These are phyloP conservation scores for Perizoma affinitatum DNA, from an alignment of 2,888 invertebrate species.

Conservation along the genomic window DNA sequence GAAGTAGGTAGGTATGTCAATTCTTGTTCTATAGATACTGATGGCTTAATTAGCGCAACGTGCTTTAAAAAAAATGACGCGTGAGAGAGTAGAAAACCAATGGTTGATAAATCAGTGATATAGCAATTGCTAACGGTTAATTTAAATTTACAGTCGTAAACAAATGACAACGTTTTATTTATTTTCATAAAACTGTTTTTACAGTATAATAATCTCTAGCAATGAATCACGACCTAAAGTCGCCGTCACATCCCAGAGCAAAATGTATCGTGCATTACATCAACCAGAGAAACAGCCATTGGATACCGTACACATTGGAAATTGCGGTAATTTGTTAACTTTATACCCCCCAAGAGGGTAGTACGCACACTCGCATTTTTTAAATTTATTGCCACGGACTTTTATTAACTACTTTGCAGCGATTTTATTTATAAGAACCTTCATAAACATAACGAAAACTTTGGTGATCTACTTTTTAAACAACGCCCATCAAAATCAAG, in stretches of 20 bases:
- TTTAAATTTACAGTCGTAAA: too few relatives aligned
- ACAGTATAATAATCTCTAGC: too few relatives aligned
- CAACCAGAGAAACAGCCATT: slow-evolving; percentile 54
- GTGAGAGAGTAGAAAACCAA: too few relatives aligned
- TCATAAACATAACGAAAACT: slow-evolving; percentile 16
- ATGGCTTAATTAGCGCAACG: too few relatives aligned
- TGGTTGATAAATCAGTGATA: too few relatives aligned
- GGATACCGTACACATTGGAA: slow-evolving; percentile 66
- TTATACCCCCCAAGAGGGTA: slow-evolving; percentile 61
- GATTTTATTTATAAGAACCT: slow-evolving; percentile 36
- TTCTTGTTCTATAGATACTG: too few relatives aligned
- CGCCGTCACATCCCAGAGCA: too few relatives aligned
- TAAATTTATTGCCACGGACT: slow-evolving; percentile 50
- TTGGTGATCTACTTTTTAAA: neutral
- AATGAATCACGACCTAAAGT: slow-evolving; percentile 7
- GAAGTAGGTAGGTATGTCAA: too few relatives aligned
- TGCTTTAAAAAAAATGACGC: too few relatives aligned
- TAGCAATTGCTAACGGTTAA: too few relatives aligned
- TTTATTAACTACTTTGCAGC: slow-evolving; percentile 40
- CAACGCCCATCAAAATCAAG: slow-evolving; percentile 12
- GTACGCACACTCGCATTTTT: slow-evolving; percentile 55
- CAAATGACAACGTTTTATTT: too few relatives aligned
- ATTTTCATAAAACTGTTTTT: too few relatives aligned
- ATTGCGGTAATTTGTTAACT: slow-evolving; percentile 68
- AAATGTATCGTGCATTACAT: slow-evolving; percentile 27